Evolutionary conservation across 2,888 invertebrate genomes (phyloP), one percentile per base, ranked within the genome.

Genomic region (Drosophila diplacantha): DNA sequence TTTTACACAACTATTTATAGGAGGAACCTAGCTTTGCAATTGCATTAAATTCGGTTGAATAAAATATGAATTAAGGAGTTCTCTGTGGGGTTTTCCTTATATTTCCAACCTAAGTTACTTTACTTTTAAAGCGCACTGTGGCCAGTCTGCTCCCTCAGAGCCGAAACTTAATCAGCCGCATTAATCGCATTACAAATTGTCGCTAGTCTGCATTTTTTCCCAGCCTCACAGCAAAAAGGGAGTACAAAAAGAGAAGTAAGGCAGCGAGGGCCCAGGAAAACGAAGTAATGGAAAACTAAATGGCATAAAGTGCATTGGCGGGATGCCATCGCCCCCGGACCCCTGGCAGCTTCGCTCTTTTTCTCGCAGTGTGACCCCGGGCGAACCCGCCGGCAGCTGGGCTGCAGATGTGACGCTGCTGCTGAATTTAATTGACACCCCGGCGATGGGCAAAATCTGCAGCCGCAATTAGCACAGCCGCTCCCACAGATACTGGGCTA

Each of bases 101-200:
- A 14, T 11, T 9, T 2, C 18, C 14, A 5, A 18, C 9, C 18
- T 14, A 14, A 3, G 3, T 29, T 18, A 5, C 18, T 5, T 26
- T 18, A 22, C 1, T 16, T 22, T 6, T 5, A 14, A 11, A 5
- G 12, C n/a, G 67, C 38, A 47, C 29, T 50, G 35, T 37, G n/a
- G 31, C 20, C 3, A 9, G 31, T 14, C 29, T 43, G 20, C 49
- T 58, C 53, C 35, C 59, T 56, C 41, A 54, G 68, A 69, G 73
- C 63, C 67, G 39, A 68, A 73, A 76, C 70, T 80, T 72, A 84
- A 84, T 84, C 74, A 74, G 64, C 62, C 60, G 70, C 64, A 71
- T 74, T 83, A 84, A 80, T 76, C 84, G 80, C 69, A 74, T 84
- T 79, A 76, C 82, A 83, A 83, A 75, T 81, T 79, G 84, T 81